Evolutionary conservation across 2,888 invertebrate genomes (phyloP).

Genomic region (Belgica antarctica): DNA sequence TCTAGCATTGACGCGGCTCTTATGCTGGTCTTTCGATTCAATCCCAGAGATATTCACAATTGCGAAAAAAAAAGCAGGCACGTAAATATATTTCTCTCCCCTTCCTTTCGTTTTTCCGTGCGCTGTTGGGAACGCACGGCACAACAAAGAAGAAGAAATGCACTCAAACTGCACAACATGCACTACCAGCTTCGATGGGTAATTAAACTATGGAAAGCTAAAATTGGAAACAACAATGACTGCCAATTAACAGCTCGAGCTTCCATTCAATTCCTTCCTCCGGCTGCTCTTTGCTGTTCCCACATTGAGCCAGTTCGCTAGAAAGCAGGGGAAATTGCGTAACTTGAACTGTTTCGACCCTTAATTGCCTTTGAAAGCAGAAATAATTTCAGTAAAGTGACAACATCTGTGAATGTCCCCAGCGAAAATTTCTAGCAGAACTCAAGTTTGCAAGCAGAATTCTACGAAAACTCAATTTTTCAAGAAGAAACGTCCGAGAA

Average conservation of each 20-base stretch:
- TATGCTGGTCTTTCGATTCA: conserved; percentile 12
- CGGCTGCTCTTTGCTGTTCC: not conserved
- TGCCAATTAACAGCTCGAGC: not conserved
- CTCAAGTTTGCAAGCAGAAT: not conserved
- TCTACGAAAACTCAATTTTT: not conserved
- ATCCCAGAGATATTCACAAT: not conserved
- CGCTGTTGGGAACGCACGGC: not conserved
- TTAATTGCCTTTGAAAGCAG: no score
- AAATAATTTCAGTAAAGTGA: no score
- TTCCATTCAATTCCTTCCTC: not conserved
- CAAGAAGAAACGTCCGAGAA: not conserved
- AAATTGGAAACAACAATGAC: conserved; percentile 13
- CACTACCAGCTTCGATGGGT: not conserved
- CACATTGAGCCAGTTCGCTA: no score
- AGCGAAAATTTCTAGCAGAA: not conserved
- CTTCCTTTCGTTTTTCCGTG: not conserved
- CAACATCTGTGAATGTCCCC: no score
- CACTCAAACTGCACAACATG: not conserved
- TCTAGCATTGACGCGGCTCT: not conserved
- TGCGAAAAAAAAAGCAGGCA: conserved; percentile 10
- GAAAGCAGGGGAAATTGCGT: no score
- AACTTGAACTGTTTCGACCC: no score
- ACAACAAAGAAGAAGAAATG: conserved; percentile 9
- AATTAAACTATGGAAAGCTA: conserved; percentile 15
- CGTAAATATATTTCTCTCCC: not conserved